Conservation (phyloP, 2,888 invertebrate species). For the Agrilus biguttatus region DNA sequence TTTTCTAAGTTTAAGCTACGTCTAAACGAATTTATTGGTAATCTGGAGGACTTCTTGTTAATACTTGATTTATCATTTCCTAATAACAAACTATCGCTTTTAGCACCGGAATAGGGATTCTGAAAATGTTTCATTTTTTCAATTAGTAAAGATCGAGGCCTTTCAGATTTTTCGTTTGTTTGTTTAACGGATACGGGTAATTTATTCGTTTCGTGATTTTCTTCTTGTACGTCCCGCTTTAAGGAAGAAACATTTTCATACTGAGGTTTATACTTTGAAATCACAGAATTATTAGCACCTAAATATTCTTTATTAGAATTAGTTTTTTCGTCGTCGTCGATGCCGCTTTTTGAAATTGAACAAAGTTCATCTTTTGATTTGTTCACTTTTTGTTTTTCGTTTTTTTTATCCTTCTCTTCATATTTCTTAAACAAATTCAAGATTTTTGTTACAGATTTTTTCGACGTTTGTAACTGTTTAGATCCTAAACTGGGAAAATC, state of each 20-base stretch:
- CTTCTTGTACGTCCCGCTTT: no score
- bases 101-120: conserved; percentile 29
- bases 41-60: conserved; percentile 21
- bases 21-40: conserved; percentile 26
- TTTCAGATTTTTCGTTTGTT: conserved; percentile 31
- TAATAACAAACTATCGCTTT: conserved; percentile 29
- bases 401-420: conserved; percentile 32
- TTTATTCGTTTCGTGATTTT: background rate
- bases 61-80: conserved; percentile 12
- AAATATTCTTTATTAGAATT: conserved; percentile 5
- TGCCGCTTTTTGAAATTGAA: conserved; percentile 14
- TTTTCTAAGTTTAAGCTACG: conserved; percentile 27
- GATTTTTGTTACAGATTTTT: conserved; percentile 58
- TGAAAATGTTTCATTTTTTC: conserved; percentile 39
- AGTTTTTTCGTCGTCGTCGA: conserved; percentile 9
- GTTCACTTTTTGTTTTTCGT: conserved; percentile 14
- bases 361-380: conserved; percentile 14
- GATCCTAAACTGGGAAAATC: conserved; percentile 40
- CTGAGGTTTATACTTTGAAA: conserved; percentile 11
- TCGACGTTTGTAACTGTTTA: conserved; percentile 39
- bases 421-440: conserved; percentile 63
- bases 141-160: conserved; percentile 39
- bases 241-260: conserved; percentile 8
- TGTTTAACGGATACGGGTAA: background rate
- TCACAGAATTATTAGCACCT: conserved; percentile 14